Evolutionary conservation across 2,113 vertebrate genomes (phyloP).

Genomic region (Romanogobio albipinnatus): DNA sequence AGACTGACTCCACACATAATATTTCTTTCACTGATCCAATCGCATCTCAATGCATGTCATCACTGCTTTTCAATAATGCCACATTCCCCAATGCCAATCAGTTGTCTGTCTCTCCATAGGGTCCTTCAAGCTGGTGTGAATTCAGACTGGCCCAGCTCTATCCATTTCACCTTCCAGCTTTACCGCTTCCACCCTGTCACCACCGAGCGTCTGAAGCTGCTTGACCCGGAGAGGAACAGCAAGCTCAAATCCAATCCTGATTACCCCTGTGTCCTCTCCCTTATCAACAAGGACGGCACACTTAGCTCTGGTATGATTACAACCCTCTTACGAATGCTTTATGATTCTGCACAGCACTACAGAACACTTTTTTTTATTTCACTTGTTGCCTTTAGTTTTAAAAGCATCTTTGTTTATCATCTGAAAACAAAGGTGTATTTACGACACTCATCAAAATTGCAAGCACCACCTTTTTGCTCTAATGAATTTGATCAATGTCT

Average conservation of each 20-base stretch:
- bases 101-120: slow-evolving; percentile 67
- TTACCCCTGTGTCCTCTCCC: slow-evolving; percentile 74
- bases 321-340: neutral
- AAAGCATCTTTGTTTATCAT: neutral
- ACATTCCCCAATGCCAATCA: neutral
- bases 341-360: neutral
- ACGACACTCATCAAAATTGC: neutral
- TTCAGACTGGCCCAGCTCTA: slow-evolving; percentile 74
- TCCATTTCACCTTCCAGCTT: slow-evolving; percentile 96
- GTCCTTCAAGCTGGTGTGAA: slow-evolving; percentile 54
- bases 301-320: slow-evolving; percentile 72
- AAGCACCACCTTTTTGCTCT: neutral
- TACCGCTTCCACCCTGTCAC: slow-evolving; percentile 87
- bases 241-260: neutral
- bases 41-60: neutral
- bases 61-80: slow-evolving; percentile 14
- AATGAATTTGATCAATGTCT: slow-evolving; percentile 8
- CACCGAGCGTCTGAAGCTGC: slow-evolving; percentile 82
- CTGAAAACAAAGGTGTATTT: neutral
- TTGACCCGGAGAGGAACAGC: slow-evolving; percentile 53
- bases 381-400: neutral
- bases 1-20: neutral
- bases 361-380: neutral
- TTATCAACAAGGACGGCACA: slow-evolving; percentile 74
- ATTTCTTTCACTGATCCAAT: neutral